These are phyloP conservation scores for Trogon melanurus DNA, from an alignment of 2,113 vertebrate species.

Conservation along the genomic window DNA sequence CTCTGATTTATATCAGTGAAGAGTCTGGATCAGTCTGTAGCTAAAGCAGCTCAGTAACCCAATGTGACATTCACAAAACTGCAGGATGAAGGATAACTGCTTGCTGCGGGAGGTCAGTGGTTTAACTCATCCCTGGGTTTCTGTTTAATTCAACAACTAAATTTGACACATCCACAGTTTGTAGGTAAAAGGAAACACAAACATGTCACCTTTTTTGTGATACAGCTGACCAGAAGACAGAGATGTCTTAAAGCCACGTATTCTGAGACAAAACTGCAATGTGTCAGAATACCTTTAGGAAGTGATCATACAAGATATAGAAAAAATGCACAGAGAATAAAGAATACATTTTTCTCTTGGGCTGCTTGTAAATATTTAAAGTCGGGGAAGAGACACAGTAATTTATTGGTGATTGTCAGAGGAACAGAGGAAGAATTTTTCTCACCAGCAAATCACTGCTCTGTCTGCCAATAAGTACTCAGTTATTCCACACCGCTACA, in stretches of 20 bases:
- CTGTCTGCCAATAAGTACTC: neutral
- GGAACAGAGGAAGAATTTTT: slow-evolving; percentile 20
- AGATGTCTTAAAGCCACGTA: neutral
- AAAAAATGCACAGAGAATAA: neutral
- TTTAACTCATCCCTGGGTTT: neutral
- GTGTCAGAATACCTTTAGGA: neutral
- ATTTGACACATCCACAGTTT: neutral
- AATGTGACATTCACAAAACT: neutral
- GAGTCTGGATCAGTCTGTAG: neutral
- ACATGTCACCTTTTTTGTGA: neutral
- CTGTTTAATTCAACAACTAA: neutral
- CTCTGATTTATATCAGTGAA: neutral
- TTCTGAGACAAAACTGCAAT: neutral
- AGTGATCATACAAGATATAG: neutral
- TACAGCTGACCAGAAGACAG: neutral
- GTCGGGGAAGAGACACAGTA: neutral
- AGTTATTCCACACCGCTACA: neutral
- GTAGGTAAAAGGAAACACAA: neutral
- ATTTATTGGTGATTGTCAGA: slow-evolving; percentile 24
- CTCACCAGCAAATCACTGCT: slow-evolving; percentile 21
- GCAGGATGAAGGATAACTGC: neutral
- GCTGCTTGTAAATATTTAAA: slow-evolving; percentile 29
- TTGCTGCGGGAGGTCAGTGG: neutral
- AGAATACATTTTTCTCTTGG: neutral
- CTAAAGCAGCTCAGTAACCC: neutral